Evolutionary conservation across 1,140 invertebrate genomes (phyloP).

Genomic region (Olivierus martensii): DNA sequence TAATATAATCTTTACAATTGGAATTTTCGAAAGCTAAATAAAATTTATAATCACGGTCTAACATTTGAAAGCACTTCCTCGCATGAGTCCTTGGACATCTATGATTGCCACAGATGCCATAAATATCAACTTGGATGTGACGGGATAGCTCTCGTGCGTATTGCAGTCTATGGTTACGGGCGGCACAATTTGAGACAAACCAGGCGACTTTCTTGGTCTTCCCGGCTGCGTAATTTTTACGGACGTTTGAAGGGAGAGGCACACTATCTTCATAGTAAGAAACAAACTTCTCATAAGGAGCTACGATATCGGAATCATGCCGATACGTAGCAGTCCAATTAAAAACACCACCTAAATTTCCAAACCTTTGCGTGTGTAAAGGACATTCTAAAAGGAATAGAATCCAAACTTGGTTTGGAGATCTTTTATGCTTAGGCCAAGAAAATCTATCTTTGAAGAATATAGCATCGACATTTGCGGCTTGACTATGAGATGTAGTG

Average conservation of each 20-base stretch:
- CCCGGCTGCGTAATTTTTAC: constrained; percentile 60
- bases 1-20: constrained; percentile 91
- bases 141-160: constrained; percentile 74
- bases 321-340: constrained; percentile 95
- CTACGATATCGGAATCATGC: constrained; percentile 83
- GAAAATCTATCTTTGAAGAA: constrained; percentile 69
- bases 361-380: constrained; percentile 72
- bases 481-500: constrained; percentile 51
- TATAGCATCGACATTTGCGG: constrained; percentile 61
- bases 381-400: constrained; percentile 86
- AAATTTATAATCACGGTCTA: constrained; percentile 91
- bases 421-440: constrained; percentile 41
- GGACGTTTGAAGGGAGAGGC: not conserved
- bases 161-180: constrained; percentile 67
- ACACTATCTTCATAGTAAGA: not conserved
- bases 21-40: constrained; percentile 96
- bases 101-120: constrained; percentile 68
- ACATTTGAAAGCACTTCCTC: constrained; percentile 72
- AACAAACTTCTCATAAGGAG: constrained; percentile 89
- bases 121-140: constrained; percentile 81
- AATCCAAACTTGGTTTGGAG: constrained; percentile 55
- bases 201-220: constrained; percentile 89
- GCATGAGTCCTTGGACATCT: constrained; percentile 61
- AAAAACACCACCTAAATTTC: constrained; percentile 56
- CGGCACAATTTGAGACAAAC: constrained; percentile 94